Base-by-base conservation (phyloP, 2,797 vertebrate species). In the Fringilla coelebs region DNA sequence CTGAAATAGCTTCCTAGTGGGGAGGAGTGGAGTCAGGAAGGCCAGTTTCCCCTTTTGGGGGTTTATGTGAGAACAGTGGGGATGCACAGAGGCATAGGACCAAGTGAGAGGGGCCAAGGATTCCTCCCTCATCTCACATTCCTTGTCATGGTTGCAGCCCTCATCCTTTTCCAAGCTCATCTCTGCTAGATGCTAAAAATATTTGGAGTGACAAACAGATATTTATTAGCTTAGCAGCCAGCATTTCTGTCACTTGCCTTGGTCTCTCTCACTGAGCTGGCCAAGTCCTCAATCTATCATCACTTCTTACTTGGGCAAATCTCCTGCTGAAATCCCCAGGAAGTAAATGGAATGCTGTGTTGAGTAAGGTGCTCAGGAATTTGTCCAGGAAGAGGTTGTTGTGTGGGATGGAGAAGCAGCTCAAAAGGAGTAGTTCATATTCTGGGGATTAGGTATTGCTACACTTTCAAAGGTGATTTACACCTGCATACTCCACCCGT, bases 391-490 rank as follows among this genome's bases (percentile, higher is more conserved):
- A 88, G 72, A 72, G 32, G 28, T 38, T 85, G 48, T 38, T 6
- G 6, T 51, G 57, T 29, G 34, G 71, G 81, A 63, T 63, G 80
- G 72, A 79, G 79, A 24, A 91, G 55, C 32, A 68, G 41, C 28
- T 94, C 46, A 6, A 78, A 73, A 81, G 17, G 40, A 77, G 31
- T 18, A 63, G 48, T 20, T 89, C 45, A 3, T 81, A n/a, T 78
- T 78, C 31, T 76, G 48, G 61, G 71, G 78, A 94, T 93, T 95
- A 93, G 67, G 45, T 19, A 12, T 89, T 95, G 70, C 79, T 88
- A 54, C 83, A 80, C 78, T 57, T 19, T 0, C 40, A 38, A 36
- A 88, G 70, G 38, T 62, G 80, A 70, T 76, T 79, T 87, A 95
- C 29, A 34, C 32, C 61, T 51, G 49, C 80, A 75, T 38, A 46